Percentiles rank a stretch among this genome's conserved stretches.
Conservation (phyloP, 2,888 invertebrate genomes). For the Thera britannica region DNA sequence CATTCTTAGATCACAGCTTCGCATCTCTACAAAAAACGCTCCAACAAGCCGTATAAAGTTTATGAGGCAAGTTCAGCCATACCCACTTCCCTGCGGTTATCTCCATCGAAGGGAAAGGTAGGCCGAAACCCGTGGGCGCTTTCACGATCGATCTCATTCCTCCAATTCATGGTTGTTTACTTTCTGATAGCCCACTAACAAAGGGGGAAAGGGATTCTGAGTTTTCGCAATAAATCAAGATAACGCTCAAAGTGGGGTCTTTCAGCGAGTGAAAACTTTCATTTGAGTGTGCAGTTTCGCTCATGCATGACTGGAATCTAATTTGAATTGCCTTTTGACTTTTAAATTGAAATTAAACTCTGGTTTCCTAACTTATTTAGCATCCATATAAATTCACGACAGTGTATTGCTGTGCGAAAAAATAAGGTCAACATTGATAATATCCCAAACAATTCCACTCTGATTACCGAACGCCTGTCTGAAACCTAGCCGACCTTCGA, state of each 20-base stretch:
- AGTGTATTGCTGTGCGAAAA: not conserved
- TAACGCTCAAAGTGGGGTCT: not conserved
- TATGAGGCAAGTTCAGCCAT: slow-evolving; percentile 29
- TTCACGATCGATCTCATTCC: slow-evolving; percentile 43
- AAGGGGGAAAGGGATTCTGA: slow-evolving; percentile 18
- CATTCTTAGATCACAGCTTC: slow-evolving; percentile 10
- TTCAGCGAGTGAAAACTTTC: slow-evolving; percentile 8
- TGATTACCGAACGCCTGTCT: slow-evolving; percentile 9
- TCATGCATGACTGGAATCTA: not conserved
- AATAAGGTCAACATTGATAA: not conserved
- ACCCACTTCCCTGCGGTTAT: slow-evolving; percentile 34
- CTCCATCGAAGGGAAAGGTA: slow-evolving; percentile 34
- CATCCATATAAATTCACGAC: not conserved
- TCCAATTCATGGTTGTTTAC: slow-evolving; percentile 37
- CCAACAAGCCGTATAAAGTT: slow-evolving; percentile 28
- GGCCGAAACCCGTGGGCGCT: slow-evolving; percentile 32
- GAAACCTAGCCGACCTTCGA: slow-evolving; percentile 24
- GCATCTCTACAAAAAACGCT: slow-evolving; percentile 14
- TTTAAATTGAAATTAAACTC: not conserved
- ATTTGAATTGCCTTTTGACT: not conserved
- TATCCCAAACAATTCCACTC: not conserved
- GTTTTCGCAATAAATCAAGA: slow-evolving; percentile 19
- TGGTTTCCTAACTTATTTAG: not conserved
- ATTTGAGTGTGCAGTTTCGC: not conserved
- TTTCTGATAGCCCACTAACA: slow-evolving; percentile 26